Conservation (phyloP, 2,797 vertebrate genomes). For the Pseudocheirus occidentalis region DNA sequence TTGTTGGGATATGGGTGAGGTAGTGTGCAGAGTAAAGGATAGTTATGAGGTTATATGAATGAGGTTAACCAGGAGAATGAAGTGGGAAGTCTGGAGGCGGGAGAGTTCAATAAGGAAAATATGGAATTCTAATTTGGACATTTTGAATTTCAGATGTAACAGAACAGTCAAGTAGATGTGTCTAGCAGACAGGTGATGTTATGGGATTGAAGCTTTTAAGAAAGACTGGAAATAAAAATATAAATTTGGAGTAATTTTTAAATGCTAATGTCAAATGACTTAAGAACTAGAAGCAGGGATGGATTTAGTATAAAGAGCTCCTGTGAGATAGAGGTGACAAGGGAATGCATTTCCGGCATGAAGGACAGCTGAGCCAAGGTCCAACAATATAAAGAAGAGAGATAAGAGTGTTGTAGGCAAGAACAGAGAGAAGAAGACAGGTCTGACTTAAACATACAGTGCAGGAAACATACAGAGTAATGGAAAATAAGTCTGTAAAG, state of each 20-base stretch:
- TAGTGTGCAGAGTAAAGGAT: constrained; percentile 8
- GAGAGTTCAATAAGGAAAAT: not conserved
- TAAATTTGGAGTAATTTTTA: not conserved
- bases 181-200: not conserved
- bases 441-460: not conserved
- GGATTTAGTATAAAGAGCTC: not conserved
- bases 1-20: constrained; percentile 10
- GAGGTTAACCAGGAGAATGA: not conserved
- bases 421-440: not conserved
- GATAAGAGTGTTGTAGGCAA: not conserved
- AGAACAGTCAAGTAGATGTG: not conserved
- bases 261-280: not conserved
- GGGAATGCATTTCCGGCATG: not conserved
- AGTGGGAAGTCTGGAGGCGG: not conserved
- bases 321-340: not conserved
- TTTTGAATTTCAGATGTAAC: not conserved
- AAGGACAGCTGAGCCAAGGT: not conserved
- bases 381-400: not conserved
- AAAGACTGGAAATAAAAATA: not conserved
- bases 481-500: not conserved
- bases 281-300: not conserved
- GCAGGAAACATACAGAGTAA: not conserved
- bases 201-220: not conserved
- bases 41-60: not conserved
- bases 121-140: not conserved